Base-by-base conservation (phyloP, 1,140 invertebrate genomes). In the Uloborus diversus region DNA sequence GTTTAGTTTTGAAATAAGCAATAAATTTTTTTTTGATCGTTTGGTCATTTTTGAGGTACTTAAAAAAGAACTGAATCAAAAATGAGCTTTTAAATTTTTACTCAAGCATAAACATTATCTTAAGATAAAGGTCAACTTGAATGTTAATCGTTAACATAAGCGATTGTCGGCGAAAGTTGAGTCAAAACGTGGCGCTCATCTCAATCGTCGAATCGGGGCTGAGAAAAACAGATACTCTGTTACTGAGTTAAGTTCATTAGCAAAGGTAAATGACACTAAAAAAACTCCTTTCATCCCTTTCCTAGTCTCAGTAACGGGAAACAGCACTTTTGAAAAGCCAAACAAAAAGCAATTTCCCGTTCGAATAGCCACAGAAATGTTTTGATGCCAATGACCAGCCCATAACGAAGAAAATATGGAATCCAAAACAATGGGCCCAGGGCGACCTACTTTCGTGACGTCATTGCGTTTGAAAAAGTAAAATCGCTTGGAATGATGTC, bases 341-440 rank as follows among this genome's bases (percentile, higher is more conserved):
- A 53, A 65, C n/a, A 37, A 64, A 47, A 20, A 65, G 17, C 7
- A 20, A 37, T 23, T 3, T 23, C 17, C 35, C 17, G 42, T 66
- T 66, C 28, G 27, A 47, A 33, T 66, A 42, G 28, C 42, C 64
- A 42, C 42, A 9, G 42, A 28, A n/a, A 17, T 30, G 20, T 37
- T n/a, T 66, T 27, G 53, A 57, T 59, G 68, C 68, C 68, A 71
- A 71, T 71, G 68, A 71, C 68, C 68, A 71, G n/a, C 47, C 4
- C 35, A 5, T 32, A 35, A 71, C 9, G 32, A 71, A 71, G 37
- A 71, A 57, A 62, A 37, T 69, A 32, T 56, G 25, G 30, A 70
- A 27, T 71, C 53, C 53, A 59, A 71, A 71, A 71, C 68, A 71
- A 71, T 71, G 28, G 53, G n/a, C 33, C 11, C 4, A n/a, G 25